These are phyloP conservation scores for Phaetusa simplex DNA, from an alignment of 2,113 vertebrate species.

Conservation along the genomic window DNA sequence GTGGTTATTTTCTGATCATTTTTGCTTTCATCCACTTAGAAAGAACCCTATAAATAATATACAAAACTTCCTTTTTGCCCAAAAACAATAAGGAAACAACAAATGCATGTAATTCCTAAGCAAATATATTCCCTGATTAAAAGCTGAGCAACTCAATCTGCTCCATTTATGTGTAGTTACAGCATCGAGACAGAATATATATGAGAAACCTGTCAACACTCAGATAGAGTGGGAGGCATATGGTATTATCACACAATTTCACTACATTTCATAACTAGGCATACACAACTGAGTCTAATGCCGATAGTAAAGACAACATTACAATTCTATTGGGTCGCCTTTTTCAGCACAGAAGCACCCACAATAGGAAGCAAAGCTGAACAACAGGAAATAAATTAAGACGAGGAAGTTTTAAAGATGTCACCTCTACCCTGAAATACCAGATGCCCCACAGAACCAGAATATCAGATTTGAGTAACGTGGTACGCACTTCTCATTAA, in stretches of 20 bases:
- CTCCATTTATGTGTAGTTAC: neutral
- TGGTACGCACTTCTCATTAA: neutral
- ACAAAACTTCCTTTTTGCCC: rapidly evolving
- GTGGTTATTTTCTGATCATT: neutral
- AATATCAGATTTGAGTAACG: neutral
- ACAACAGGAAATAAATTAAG: neutral
- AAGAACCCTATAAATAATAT: neutral
- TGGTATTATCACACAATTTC: neutral
- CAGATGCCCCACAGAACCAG: neutral
- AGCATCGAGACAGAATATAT: neutral
- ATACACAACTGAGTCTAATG: neutral
- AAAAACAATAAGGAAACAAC: neutral
- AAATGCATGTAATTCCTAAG: neutral
- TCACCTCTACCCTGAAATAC: neutral
- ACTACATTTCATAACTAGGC: neutral
- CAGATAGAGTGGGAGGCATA: neutral
- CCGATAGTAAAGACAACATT: neutral
- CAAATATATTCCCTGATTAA: neutral
- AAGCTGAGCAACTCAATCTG: neutral
- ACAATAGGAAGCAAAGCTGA: neutral
- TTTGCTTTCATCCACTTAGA: neutral
- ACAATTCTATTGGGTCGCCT: neutral
- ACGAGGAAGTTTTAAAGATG: neutral
- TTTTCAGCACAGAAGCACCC: neutral
- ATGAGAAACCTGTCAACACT: neutral